Evolutionary conservation across 1,140 invertebrate species (phyloP).

Genomic region (Cheumatopsyche charites): DNA sequence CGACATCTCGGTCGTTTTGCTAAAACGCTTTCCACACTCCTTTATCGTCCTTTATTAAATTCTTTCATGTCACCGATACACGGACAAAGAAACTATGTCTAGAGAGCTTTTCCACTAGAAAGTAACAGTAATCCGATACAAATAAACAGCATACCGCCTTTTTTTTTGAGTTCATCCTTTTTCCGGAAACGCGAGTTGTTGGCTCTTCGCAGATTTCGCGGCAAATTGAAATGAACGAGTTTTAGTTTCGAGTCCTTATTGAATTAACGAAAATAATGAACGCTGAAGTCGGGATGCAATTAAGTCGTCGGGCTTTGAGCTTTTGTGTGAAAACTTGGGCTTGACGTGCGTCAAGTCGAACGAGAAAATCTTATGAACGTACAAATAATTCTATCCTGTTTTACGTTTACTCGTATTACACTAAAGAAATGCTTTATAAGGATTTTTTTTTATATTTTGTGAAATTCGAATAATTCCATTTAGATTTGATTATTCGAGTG

Average conservation of each 20-base stretch:
- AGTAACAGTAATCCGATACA: background rate
- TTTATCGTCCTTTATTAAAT: conserved; percentile 15
- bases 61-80: background rate
- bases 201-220: conserved; percentile 1
- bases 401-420: too few relatives aligned
- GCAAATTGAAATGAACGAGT: conserved; percentile 38
- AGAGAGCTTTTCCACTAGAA: background rate
- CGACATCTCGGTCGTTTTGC: background rate
- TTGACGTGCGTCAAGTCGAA: too few relatives aligned
- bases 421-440: too few relatives aligned
- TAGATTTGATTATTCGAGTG: too few relatives aligned
- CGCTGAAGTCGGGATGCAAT: conserved; percentile 22
- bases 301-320: conserved; percentile 14
- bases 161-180: too few relatives aligned
- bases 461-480: too few relatives aligned
- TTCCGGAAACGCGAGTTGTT: background rate
- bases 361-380: too few relatives aligned
- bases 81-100: background rate
- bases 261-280: conserved; percentile 43
- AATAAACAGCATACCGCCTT: background rate
- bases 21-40: background rate
- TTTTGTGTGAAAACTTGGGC: conserved; percentile 13
- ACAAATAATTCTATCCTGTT: too few relatives aligned
- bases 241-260: conserved; percentile 38
- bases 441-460: too few relatives aligned